Percentiles rank a stretch among this genome's conserved stretches.
phyloP scores from a whole-genome alignment of 2,797 vertebrate species.

The Moxostoma hubbsi region DNA sequence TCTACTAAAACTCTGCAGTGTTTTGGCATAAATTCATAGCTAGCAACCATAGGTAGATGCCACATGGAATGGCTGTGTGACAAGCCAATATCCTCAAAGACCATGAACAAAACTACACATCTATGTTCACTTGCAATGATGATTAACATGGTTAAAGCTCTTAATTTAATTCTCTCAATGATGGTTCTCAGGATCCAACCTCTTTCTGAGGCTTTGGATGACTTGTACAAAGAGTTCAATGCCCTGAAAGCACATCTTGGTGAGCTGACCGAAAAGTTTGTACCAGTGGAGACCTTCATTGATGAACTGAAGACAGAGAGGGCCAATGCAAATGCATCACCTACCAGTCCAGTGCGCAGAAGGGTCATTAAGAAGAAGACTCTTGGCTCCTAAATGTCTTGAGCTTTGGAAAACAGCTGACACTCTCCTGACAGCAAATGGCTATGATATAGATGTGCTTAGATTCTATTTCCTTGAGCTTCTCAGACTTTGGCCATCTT shows the following conservation, averaged over 20 bases:
- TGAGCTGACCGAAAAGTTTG: slow-evolving; percentile 78
- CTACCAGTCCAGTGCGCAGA: slow-evolving; percentile 53
- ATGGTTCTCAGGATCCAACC: slow-evolving; percentile 74
- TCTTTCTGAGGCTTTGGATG: slow-evolving; percentile 77
- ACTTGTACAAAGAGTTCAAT: slow-evolving; percentile 83
- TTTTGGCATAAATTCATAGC: no score
- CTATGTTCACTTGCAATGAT: no score
- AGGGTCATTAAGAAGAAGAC: slow-evolving; percentile 70
- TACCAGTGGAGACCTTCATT: slow-evolving; percentile 75
- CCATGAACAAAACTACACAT: no score
- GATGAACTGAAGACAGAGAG: slow-evolving; percentile 74
- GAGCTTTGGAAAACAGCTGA: slow-evolving; percentile 44
- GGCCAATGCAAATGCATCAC: neutral
- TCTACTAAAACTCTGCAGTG: no score
- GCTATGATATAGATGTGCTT: slow-evolving; percentile 26
- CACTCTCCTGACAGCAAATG: slow-evolving; percentile 38
- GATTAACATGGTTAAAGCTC: neutral
- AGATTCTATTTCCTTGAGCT: slow-evolving; percentile 37
- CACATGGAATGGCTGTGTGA: no score
- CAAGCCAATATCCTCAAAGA: no score
- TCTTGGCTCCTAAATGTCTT: slow-evolving; percentile 48
- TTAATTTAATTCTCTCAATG: neutral
- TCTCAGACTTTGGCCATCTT: slow-evolving; percentile 47
- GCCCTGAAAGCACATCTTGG: slow-evolving; percentile 79
- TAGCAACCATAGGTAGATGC: no score